These are phyloP conservation scores for Triops longicaudatus DNA, from an alignment of 1,140 invertebrate species.

Conservation along the genomic window DNA sequence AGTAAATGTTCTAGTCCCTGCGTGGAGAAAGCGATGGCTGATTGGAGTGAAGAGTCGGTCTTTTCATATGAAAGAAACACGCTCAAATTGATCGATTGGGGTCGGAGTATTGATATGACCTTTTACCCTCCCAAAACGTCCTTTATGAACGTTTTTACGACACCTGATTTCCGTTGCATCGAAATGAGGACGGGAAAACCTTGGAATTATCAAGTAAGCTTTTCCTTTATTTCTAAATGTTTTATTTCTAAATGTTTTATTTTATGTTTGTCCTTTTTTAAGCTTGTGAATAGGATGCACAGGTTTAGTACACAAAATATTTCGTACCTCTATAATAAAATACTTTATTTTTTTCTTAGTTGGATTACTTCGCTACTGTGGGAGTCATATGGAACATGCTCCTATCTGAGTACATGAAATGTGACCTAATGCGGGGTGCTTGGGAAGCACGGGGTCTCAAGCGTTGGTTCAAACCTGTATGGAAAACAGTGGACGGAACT, in stretches of 20 bases:
- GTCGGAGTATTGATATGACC: slow-evolving; percentile 79
- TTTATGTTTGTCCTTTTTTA: too few species aligned
- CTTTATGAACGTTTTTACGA: slow-evolving; percentile 63
- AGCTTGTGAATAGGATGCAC: too few species aligned
- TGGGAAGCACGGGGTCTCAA: not conserved
- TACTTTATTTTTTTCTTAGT: not conserved
- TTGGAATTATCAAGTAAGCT: slow-evolving; percentile 74
- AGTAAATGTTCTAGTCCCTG: slow-evolving; percentile 41
- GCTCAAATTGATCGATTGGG: slow-evolving; percentile 77
- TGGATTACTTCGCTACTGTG: slow-evolving; percentile 11
- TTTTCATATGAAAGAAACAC: slow-evolving; percentile 47
- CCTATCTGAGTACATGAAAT: not conserved
- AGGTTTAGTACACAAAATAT: too few species aligned
- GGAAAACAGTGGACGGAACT: not conserved
- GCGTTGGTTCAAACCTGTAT: not conserved
- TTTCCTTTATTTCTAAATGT: slow-evolving; percentile 22
- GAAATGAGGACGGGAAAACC: slow-evolving; percentile 77
- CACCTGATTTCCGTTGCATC: slow-evolving; percentile 68
- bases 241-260: not conserved
- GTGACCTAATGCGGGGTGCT: not conserved
- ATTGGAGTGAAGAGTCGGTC: slow-evolving; percentile 16
- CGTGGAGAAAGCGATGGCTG: slow-evolving; percentile 35
- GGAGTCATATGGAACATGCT: not conserved
- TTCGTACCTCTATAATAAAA: too few species aligned
- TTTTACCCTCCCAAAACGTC: slow-evolving; percentile 66